A percentile compares a stretch with the other conserved stretches of the same genome.
These are phyloP conservation scores for Drosophila kohkoa DNA, from an alignment of 1,140 invertebrate species.

Conservation along the genomic window DNA sequence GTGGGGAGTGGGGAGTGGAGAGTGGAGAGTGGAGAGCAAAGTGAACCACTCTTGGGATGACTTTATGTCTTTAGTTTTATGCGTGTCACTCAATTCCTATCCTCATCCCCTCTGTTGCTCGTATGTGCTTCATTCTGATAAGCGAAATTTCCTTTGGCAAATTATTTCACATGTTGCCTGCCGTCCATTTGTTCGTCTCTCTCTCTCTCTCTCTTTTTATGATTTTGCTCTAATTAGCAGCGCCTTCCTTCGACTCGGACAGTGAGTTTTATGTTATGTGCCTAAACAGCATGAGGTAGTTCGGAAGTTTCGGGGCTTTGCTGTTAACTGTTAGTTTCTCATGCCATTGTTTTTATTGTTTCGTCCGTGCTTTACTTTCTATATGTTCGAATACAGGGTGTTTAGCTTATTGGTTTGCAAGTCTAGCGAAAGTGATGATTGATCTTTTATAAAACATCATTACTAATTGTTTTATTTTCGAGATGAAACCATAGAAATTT, in stretches of 20 bases:
- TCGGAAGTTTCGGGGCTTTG: not conserved
- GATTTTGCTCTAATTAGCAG: slow-evolving; percentile 39
- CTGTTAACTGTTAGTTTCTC: slow-evolving; percentile 30
- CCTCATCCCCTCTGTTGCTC: not conserved
- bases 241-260: slow-evolving; percentile 11
- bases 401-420: not conserved
- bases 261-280: slow-evolving; percentile 40
- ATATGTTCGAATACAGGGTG: slow-evolving; percentile 17
- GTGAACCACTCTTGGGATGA: slow-evolving; percentile 13
- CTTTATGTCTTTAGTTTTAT: slow-evolving; percentile 57
- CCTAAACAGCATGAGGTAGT: not conserved
- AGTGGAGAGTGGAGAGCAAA: not conserved
- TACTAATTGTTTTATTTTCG: too few species aligned
- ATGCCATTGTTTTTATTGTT: slow-evolving; percentile 32
- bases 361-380: not conserved
- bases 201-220: slow-evolving; percentile 22
- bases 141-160: slow-evolving; percentile 45
- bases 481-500: too few species aligned
- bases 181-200: slow-evolving; percentile 3
- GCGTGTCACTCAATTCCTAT: slow-evolving; percentile 40
- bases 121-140: slow-evolving; percentile 35
- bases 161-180: slow-evolving; percentile 53
- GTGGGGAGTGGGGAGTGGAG: not conserved
- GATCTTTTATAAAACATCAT: not conserved
- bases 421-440: not conserved